These are phyloP conservation scores for Heteronetta atricapilla DNA, from an alignment of 2,113 vertebrate species.

Conservation along the genomic window DNA sequence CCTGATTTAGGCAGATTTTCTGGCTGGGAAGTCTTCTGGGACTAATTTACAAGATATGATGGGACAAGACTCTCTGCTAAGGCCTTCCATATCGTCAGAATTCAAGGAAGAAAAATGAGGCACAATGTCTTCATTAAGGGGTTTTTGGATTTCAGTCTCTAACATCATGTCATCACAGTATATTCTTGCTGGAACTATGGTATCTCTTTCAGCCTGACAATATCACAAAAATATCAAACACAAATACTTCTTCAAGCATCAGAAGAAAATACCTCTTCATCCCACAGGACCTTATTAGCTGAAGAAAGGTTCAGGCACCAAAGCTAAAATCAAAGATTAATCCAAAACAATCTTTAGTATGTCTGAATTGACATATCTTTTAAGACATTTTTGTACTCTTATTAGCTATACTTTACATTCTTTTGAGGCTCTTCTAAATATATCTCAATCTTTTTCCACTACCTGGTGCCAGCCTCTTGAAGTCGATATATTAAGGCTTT, in stretches of 20 bases:
- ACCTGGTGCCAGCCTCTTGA: slow-evolving; percentile 41
- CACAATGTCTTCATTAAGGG: background rate
- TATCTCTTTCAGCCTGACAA: background rate
- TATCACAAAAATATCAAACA: slow-evolving; percentile 38
- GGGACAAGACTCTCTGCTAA: background rate
- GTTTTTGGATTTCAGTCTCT: background rate
- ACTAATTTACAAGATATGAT: background rate
- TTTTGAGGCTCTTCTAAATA: slow-evolving; percentile 43
- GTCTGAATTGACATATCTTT: slow-evolving; percentile 22
- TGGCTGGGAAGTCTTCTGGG: background rate
- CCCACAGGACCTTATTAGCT: slow-evolving; percentile 34
- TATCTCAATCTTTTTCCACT: background rate
- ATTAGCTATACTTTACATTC: slow-evolving; percentile 1
- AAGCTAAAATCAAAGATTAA: slow-evolving; percentile 52
- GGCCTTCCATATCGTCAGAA: background rate
- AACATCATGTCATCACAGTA: background rate
- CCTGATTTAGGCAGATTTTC: background rate
- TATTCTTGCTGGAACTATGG: background rate
- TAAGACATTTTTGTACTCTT: slow-evolving; percentile 11
- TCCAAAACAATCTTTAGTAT: slow-evolving; percentile 34
- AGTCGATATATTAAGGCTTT: slow-evolving; percentile 31
- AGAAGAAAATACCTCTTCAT: slow-evolving; percentile 24
- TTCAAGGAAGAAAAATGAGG: background rate
- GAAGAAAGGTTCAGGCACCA: slow-evolving; percentile 19
- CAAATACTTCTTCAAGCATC: slow-evolving; percentile 21